Conservation (phyloP, 2,113 vertebrate species). For the Cololabis saira region DNA sequence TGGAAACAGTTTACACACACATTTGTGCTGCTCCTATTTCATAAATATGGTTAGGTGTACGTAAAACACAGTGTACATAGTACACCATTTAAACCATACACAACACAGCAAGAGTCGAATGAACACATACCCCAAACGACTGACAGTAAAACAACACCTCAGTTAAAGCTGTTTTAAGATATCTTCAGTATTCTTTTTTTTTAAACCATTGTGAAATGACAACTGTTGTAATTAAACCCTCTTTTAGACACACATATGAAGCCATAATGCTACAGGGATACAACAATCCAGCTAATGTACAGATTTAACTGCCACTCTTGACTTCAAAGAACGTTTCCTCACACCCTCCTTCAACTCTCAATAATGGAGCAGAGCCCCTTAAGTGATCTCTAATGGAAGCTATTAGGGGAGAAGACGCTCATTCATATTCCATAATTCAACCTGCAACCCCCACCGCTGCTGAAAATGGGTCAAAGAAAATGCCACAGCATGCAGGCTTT, state of each 20-base stretch:
- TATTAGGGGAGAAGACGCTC: slow-evolving; percentile 68
- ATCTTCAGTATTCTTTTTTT: no score
- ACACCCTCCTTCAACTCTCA: slow-evolving; percentile 60
- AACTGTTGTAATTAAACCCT: slow-evolving; percentile 18
- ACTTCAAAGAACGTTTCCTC: slow-evolving; percentile 55
- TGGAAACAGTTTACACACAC: no score
- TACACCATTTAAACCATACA: no score
- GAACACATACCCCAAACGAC: no score
- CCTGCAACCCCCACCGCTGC: slow-evolving; percentile 43
- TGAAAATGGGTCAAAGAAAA: slow-evolving; percentile 68
- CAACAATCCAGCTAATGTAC: slow-evolving; percentile 44
- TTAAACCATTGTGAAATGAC: background rate
- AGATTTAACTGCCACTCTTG: slow-evolving; percentile 41
- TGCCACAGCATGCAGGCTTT: slow-evolving; percentile 57
- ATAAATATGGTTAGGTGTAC: no score
- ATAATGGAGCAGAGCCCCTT: slow-evolving; percentile 72
- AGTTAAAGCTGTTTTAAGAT: no score
- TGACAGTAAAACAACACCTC: no score
- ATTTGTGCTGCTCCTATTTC: no score
- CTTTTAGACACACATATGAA: slow-evolving; percentile 31
- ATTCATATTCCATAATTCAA: slow-evolving; percentile 69
- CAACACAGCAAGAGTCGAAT: no score
- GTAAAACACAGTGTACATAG: no score
- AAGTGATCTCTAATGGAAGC: slow-evolving; percentile 78
- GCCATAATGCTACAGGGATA: slow-evolving; percentile 26